Evolutionary conservation across 2,797 vertebrate genomes (phyloP).

Genomic region (Aulostomus chinensis): DNA sequence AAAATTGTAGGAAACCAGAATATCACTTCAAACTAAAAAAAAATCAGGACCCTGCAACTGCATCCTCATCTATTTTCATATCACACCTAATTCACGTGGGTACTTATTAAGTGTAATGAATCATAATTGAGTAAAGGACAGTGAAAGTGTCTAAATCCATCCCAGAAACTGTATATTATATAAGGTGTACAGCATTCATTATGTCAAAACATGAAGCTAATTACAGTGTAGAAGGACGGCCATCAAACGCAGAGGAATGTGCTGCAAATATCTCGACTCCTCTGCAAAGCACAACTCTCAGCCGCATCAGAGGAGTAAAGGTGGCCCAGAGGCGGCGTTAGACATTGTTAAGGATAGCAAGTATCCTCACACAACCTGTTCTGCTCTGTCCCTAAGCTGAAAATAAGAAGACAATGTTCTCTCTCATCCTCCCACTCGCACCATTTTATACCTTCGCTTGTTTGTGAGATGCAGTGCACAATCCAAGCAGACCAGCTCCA

Average conservation of each 20-base stretch:
- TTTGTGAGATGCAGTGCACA: constrained; percentile 60
- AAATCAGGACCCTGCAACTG: too few species aligned
- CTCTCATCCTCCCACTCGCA: constrained; percentile 75
- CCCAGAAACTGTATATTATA: constrained; percentile 12
- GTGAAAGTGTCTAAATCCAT: background rate
- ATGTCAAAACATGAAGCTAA: constrained; percentile 35
- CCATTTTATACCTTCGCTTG: constrained; percentile 70
- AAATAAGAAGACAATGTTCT: constrained; percentile 74
- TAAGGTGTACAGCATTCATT: constrained; percentile 14
- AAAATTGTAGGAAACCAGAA: too few species aligned
- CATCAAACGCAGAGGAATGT: constrained; percentile 52
- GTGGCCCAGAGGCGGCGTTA: constrained; percentile 61
- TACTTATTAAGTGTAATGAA: constrained; percentile 5
- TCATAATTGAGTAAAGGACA: constrained; percentile 8
- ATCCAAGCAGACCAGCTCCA: constrained; percentile 45
- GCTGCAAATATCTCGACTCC: constrained; percentile 38
- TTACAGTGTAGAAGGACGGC: constrained; percentile 27
- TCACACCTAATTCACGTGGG: too few species aligned
- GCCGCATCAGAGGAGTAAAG: constrained; percentile 47
- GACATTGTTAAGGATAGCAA: constrained; percentile 67
- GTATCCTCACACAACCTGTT: constrained; percentile 76
- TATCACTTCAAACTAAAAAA: too few species aligned
- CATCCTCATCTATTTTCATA: too few species aligned
- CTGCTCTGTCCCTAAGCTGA: constrained; percentile 66
- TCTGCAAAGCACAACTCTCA: constrained; percentile 39